These are phyloP conservation scores for Antechinus flavipes DNA, from an alignment of 2,113 vertebrate species.

Conservation along the genomic window DNA sequence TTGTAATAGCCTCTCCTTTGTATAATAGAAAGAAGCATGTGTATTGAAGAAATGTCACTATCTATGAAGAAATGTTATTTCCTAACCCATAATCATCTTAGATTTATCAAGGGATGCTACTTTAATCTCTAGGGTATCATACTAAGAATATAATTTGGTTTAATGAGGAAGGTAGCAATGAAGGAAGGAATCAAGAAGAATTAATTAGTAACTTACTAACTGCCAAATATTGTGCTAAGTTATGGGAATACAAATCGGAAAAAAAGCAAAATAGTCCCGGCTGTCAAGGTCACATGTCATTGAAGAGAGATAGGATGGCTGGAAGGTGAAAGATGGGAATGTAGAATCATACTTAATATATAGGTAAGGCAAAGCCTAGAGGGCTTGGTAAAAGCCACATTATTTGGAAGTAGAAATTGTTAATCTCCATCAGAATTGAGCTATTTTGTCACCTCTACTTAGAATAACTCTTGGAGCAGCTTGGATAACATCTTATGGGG, in stretches of 20 bases:
- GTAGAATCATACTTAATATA: neutral
- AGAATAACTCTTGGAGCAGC: neutral
- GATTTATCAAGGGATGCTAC: neutral
- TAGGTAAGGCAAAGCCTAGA: neutral
- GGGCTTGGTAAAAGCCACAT: neutral
- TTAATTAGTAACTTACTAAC: neutral
- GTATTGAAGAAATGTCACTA: neutral
- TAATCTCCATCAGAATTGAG: neutral
- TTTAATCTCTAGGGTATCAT: neutral
- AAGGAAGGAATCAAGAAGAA: neutral
- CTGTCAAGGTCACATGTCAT: neutral
- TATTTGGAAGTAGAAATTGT: neutral
- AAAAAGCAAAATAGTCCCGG: neutral
- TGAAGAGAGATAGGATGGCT: neutral
- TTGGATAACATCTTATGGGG: neutral
- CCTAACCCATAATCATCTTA: neutral
- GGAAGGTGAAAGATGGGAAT: neutral
- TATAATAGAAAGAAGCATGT: neutral
- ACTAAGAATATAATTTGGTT: neutral
- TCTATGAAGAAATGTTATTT: neutral
- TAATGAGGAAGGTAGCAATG: neutral
- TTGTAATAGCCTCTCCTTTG: neutral
- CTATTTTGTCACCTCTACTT: neutral
- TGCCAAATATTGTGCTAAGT: neutral
- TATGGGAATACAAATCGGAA: neutral